Evolutionary conservation across 2,888 invertebrate genomes (phyloP).

Genomic region (Rosalia funebris): DNA sequence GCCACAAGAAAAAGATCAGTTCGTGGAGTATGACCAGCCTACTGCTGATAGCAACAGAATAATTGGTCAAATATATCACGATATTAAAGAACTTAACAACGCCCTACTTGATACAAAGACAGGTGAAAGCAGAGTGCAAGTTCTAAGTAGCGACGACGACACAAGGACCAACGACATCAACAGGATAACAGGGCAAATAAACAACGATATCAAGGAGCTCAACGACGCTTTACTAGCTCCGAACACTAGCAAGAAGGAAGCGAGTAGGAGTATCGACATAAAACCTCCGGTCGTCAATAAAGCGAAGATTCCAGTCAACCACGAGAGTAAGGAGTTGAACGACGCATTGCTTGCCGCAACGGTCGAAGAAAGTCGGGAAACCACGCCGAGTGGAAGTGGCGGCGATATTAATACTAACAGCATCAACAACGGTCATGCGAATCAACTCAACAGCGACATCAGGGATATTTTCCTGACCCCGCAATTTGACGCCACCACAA

Average conservation of each 20-base stretch:
- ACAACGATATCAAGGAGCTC: not conserved
- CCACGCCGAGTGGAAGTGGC: not conserved
- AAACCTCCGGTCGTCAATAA: not conserved
- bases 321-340: not conserved
- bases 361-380: not conserved
- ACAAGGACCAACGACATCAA: not conserved
- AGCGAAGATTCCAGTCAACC: not conserved
- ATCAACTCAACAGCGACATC: not conserved
- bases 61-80: not conserved
- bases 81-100: not conserved
- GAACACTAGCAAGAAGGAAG: not conserved
- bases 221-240: not conserved
- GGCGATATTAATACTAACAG: slow-evolving; percentile 8
- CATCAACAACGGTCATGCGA: slow-evolving; percentile 1
- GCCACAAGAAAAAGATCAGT: not conserved
- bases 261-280: not conserved
- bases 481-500: not conserved
- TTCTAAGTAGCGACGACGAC: not conserved
- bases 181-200: not conserved
- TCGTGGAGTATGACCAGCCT: not conserved
- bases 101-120: not conserved
- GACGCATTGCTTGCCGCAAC: not conserved
- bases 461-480: not conserved
- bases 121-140: not conserved
- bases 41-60: not conserved